Base-by-base conservation (phyloP, 35 echinoderm and acorn worm species). In the Stichopus chloronotus region DNA sequence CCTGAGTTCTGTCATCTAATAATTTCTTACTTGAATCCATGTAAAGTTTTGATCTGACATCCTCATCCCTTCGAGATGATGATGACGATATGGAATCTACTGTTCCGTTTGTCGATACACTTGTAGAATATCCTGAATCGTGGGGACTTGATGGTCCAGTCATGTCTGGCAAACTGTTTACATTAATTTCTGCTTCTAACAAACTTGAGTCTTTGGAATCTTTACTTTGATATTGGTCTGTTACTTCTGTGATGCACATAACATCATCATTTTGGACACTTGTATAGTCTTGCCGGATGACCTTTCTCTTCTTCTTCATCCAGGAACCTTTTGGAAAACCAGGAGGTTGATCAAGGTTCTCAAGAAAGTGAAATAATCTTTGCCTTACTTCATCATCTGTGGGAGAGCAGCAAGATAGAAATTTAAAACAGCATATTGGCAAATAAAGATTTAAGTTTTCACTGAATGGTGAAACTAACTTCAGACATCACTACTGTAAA, bases 81-180 rank as follows among this genome's bases (percentile, higher is more conserved):
- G 90, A 79, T 23, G 87, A 52, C 8, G 87, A 30, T 12, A 79
- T 14, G 10, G 90, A 91, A 11, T 91, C 90, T 13, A 55, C 58
- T 11, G 90, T 91, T 65, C 71, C 90, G 76, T 79, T 91, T 4
- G 71, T 79, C 9, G 90, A 91, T 19, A 91, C 76, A 79, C 90
- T 91, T 23, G 90, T 79, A 7, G 90, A 91, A 91, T 91, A 91
- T 78, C 90, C 90, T 12, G 90, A 91, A 54, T 91, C 90, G 9
- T 53, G 90, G 6, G 90, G 90, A 58, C 90, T 91, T 8, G 54
- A 13, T 78, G 90, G 90, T 23, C 90, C 90, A 57, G 76, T 79
- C 76, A 79, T 59, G 21, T 91, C 90, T 25, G 24, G 17, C 6
- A 77, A 71, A 25, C 76, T 55, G 19, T 65, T 71, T 7, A 71